Evolutionary conservation across 2,113 vertebrate genomes (phyloP), one percentile per base, ranked within the genome.

Genomic region (Hydropotes inermis): DNA sequence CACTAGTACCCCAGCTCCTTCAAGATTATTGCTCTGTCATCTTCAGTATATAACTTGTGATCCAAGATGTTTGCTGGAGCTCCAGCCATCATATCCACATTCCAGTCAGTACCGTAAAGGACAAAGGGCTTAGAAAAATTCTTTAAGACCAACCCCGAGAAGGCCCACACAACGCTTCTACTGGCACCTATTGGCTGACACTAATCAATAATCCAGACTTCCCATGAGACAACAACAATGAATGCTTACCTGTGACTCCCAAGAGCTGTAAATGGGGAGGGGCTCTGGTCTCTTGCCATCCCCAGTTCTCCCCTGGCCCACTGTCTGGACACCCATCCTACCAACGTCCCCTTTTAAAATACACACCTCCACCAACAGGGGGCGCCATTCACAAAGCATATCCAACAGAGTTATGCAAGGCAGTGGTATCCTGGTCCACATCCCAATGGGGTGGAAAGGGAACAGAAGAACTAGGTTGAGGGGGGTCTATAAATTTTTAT

Each of bases 21-120:
- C 70, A 28, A 23, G 45, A 88, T 43, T 50, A 92, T 52, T 43
- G 39, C 19, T 89, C 36, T 87, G 36, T 64, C 47, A 86, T 79
- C 67, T 45, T 79, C 33, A 64, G 76, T 43, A 27, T 9, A 21
- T 60, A 60, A 43, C n/a, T 79, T 76, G 52, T 54, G 61, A 17
- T 39, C 85, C 84, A 96, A 83, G 3, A 45, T 54, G n/a, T 12
- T 28, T 93, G 76, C 52, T 28, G 43, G 54, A n/a, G 15, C 76
- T 74, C 60, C 84, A 74, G 43, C 27, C n/a, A 52, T 92, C 84
- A 88, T 1, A 82, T 15, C n/a, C 54, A 52, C 25, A 89, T 45
- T 89, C 76, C n/a, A n/a, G 78, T 83, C 54, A 61, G 61, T 30
- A 83, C 21, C 89, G 21, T 28, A 87, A 76, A 87, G 76, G 47